phyloP scores from a whole-genome alignment of 2,113 vertebrate species.

The Rhegmatorhina hoffmannsi region DNA sequence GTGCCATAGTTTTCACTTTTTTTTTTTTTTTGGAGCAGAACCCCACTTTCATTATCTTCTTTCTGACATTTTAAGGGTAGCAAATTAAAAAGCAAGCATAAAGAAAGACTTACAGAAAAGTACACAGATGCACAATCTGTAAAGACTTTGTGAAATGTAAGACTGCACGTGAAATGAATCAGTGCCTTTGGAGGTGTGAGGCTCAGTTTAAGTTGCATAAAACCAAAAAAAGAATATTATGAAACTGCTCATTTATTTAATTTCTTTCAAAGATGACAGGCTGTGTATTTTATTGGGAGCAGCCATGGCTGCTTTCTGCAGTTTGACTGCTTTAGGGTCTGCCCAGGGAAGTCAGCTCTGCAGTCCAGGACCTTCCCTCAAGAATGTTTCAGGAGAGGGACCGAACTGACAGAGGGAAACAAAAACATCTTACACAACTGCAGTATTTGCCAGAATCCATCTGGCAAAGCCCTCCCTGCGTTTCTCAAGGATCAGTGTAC shows the following conservation, averaged over 20 bases:
- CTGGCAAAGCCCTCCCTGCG: neutral
- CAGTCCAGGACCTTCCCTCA: neutral
- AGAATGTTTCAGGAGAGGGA: neutral
- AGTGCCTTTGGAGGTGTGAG: constrained; percentile 52
- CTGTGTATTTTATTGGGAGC: neutral
- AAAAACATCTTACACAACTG: neutral
- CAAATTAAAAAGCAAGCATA: neutral
- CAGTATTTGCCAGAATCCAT: neutral
- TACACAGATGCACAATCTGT: constrained; percentile 10
- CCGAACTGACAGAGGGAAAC: neutral
- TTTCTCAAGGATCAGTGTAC: neutral
- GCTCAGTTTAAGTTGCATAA: constrained; percentile 21
- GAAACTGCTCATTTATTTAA: constrained; percentile 51
- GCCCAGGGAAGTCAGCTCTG: neutral
- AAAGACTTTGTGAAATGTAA: neutral
- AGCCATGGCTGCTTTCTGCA: neutral
- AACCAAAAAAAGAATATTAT: constrained; percentile 50
- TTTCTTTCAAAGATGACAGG: constrained; percentile 45
- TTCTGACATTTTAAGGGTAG: constrained; percentile 45
- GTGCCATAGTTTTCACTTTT: neutral
- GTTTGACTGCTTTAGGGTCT: neutral
- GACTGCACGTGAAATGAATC: constrained; percentile 52
- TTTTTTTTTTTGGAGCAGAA: neutral
- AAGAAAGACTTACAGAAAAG: neutral
- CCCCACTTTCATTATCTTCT: constrained; percentile 23